Percentiles rank a stretch among this genome's conserved stretches.
phyloP scores from a whole-genome alignment of 1,140 invertebrate species.

The Drosophila malerkotliana region DNA sequence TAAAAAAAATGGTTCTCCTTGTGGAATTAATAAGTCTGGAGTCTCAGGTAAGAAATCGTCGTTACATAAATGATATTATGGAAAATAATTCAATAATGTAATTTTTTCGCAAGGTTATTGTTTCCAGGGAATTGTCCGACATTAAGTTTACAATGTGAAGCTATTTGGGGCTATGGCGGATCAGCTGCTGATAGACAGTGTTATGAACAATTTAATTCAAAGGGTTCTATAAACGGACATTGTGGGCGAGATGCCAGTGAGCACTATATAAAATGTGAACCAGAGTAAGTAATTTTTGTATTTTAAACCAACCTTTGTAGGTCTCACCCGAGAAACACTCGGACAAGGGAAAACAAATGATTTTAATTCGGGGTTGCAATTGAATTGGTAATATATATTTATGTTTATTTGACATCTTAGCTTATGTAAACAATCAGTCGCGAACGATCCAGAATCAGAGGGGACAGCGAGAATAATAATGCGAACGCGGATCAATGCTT shows the following conservation, averaged over 20 bases:
- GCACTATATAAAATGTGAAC: slow-evolving; percentile 93
- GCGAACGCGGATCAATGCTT: too few species aligned
- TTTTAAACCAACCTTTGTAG: too few species aligned
- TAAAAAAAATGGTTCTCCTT: slow-evolving; percentile 95
- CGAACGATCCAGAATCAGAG: too few species aligned
- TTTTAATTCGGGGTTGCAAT: too few species aligned
- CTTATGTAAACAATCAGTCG: too few species aligned
- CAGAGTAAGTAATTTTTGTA: slow-evolving; percentile 88
- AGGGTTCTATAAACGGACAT: slow-evolving; percentile 96
- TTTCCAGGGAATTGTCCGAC: slow-evolving; percentile 95
- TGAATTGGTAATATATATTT: too few species aligned
- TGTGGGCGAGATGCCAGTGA: slow-evolving; percentile 93
- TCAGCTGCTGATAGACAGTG: slow-evolving; percentile 92
- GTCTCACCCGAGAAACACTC: too few species aligned
- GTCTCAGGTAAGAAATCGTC: slow-evolving; percentile 57
- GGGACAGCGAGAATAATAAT: too few species aligned
- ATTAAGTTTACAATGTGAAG: slow-evolving; percentile 92
- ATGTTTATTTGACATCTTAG: too few species aligned
- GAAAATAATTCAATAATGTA: neutral
- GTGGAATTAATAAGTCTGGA: slow-evolving; percentile 85
- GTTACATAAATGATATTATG: neutral
- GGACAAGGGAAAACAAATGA: too few species aligned
- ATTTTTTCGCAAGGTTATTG: slow-evolving; percentile 88
- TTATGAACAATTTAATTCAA: slow-evolving; percentile 96
- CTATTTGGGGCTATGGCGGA: slow-evolving; percentile 95